phyloP scores from a whole-genome alignment of 2,888 invertebrate genomes.

The Petrolisthes manimaculis region DNA sequence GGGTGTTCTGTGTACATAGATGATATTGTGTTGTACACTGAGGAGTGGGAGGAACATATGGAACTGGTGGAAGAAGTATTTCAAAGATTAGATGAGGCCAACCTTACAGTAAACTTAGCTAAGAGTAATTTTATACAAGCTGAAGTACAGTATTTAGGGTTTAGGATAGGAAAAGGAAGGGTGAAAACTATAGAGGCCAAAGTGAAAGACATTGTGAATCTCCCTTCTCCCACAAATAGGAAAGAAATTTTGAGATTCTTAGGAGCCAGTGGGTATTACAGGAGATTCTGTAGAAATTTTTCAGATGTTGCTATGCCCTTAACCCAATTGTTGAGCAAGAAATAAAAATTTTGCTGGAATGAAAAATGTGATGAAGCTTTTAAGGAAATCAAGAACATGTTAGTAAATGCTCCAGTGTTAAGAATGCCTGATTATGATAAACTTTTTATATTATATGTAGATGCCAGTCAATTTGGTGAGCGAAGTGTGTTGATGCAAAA shows the following conservation, averaged over 20 bases:
- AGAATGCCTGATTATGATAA: background rate
- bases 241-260: slow-evolving; percentile 18
- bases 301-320: background rate
- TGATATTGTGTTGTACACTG: slow-evolving; percentile 19
- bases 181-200: background rate
- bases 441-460: slow-evolving; percentile 27
- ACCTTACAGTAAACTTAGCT: background rate
- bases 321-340: slow-evolving; percentile 18
- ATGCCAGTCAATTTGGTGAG: slow-evolving; percentile 17
- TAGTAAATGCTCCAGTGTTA: slow-evolving; percentile 12
- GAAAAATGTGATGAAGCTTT: background rate
- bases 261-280: slow-evolving; percentile 24
- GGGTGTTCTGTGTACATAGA: slow-evolving; percentile 29
- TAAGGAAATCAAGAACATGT: background rate
- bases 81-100: background rate
- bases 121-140: slow-evolving; percentile 32
- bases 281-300: slow-evolving; percentile 15
- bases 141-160: slow-evolving; percentile 6
- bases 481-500: slow-evolving; percentile 6
- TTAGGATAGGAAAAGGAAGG: slow-evolving; percentile 8
- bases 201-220: slow-evolving; percentile 18
- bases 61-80: background rate
- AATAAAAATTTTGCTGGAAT: slow-evolving; percentile 21
- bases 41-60: slow-evolving; percentile 19
- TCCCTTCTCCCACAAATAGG: background rate